Evolutionary conservation across 2,797 vertebrate genomes (phyloP).

Genomic region (Dallia pectoralis): DNA sequence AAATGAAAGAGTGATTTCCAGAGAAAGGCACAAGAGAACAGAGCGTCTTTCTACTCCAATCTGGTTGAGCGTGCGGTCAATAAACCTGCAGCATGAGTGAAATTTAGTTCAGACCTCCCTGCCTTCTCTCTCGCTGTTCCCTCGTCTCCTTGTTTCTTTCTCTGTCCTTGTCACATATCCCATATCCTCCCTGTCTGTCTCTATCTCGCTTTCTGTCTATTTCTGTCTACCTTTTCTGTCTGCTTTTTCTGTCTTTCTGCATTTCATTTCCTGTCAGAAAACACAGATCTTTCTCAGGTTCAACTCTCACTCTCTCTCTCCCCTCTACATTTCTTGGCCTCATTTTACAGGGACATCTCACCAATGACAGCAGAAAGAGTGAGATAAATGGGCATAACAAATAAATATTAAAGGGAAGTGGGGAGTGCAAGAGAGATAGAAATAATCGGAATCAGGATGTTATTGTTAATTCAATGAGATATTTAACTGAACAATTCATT

Average conservation of each 20-base stretch:
- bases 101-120: background rate
- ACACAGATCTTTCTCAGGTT: too few relatives aligned
- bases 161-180: background rate
- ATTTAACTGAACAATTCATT: too few relatives aligned
- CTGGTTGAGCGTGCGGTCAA: background rate
- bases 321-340: background rate
- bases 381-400: background rate
- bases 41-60: background rate
- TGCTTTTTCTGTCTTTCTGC: too few relatives aligned
- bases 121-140: background rate
- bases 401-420: background rate
- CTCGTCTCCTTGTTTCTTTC: background rate
- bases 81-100: background rate
- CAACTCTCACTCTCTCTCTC: background rate
- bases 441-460: too few relatives aligned
- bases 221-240: background rate
- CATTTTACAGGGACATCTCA: background rate
- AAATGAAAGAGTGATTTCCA: constrained; percentile 3
- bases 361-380: background rate
- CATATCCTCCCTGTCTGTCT: too few relatives aligned
- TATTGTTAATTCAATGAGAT: too few relatives aligned
- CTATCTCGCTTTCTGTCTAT: background rate
- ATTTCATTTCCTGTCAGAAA: too few relatives aligned
- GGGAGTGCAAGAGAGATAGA: background rate
- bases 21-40: constrained; percentile 1